These are phyloP conservation scores for Neodiprion pinetum DNA, from an alignment of 1,140 invertebrate species.

Conservation along the genomic window DNA sequence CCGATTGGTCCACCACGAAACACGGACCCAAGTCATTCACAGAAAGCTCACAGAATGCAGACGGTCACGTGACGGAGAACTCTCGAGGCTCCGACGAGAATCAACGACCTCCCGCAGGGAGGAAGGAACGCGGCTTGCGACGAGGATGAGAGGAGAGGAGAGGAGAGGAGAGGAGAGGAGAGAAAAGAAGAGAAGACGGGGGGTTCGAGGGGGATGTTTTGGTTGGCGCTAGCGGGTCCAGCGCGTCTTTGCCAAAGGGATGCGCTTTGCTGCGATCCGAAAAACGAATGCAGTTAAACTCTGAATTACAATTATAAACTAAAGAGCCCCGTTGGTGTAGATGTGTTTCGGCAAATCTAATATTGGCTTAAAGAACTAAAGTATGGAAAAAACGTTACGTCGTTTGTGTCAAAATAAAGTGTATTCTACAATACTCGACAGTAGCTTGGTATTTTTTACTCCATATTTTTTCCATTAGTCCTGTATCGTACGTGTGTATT, in stretches of 20 bases:
- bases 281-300: constrained; percentile 18
- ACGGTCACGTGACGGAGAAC: constrained; percentile 25
- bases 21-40: constrained; percentile 52
- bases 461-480: too few relatives aligned
- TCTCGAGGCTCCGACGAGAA: constrained; percentile 16
- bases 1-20: constrained; percentile 35
- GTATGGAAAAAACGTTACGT: background rate
- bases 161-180: background rate
- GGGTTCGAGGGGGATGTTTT: background rate
- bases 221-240: constrained; percentile 26
- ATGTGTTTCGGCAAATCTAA: too few relatives aligned
- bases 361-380: background rate
- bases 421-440: too few relatives aligned
- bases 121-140: constrained; percentile 31
- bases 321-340: too few relatives aligned
- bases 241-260: constrained; percentile 35
- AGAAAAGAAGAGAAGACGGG: constrained; percentile 11
- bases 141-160: constrained; percentile 11
- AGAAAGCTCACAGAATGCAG: constrained; percentile 52
- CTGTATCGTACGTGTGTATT: too few relatives aligned
- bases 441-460: too few relatives aligned
- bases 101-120: constrained; percentile 34
- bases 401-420: background rate
- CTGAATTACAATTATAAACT: background rate
- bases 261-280: constrained; percentile 24